Evolutionary conservation across 2,888 invertebrate genomes (phyloP).

Genomic region (Rotaria sp.): DNA sequence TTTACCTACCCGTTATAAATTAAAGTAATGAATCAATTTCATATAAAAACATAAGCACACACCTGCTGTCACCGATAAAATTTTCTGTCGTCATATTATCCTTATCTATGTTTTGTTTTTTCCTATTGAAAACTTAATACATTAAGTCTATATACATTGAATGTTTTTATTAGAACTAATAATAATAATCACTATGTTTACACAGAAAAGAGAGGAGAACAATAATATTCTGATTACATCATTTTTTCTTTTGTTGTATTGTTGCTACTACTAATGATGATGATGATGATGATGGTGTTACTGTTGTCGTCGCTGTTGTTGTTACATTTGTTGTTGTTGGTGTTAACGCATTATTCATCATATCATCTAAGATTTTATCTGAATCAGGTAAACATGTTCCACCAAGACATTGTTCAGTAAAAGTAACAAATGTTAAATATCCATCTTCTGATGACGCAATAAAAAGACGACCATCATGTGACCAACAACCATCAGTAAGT

Average conservation of each 20-base stretch:
- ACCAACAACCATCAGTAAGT: conserved; percentile 80
- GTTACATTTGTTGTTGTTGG: neutral
- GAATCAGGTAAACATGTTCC: neutral
- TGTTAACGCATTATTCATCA: neutral
- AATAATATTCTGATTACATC: neutral
- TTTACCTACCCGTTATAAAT: no score
- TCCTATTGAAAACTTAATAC: neutral
- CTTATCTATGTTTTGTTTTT: neutral
- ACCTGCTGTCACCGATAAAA: no score
- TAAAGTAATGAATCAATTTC: no score
- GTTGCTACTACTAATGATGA: neutral
- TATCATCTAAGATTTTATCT: conserved; percentile 7
- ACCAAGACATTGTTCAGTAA: conserved; percentile 54
- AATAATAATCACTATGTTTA: conserved; percentile 3
- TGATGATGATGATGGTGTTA: neutral
- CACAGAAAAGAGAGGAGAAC: neutral
- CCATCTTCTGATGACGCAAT: conserved; percentile 80
- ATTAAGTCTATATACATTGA: neutral
- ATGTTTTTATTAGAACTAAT: neutral
- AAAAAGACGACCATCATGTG: conserved; percentile 68
- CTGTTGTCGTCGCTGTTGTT: neutral
- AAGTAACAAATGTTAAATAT: conserved; percentile 75
- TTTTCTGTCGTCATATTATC: neutral
- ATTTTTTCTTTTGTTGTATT: neutral
- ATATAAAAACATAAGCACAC: no score